A percentile compares a stretch with the other conserved stretches of the same genome.
Evolutionary conservation across 2,113 vertebrate genomes (phyloP).

Genomic region (Gobiocypris rarus): DNA sequence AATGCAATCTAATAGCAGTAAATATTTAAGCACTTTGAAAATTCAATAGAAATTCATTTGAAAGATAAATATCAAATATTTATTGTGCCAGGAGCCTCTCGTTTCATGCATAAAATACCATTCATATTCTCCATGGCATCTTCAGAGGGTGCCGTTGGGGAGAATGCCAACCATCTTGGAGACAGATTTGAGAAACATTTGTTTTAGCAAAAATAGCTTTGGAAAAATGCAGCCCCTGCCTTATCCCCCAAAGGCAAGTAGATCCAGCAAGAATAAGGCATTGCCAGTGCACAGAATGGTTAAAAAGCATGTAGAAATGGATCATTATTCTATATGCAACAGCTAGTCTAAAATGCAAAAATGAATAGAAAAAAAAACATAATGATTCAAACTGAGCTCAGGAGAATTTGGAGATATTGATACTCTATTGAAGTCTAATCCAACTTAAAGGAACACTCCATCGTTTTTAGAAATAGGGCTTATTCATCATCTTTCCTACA

Average conservation of each 20-base stretch:
- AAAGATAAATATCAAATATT: conserved; percentile 79
- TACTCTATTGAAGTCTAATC: background rate
- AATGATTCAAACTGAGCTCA: background rate
- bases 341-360: background rate
- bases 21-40: conserved; percentile 74
- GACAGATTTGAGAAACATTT: conserved; percentile 65
- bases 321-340: conserved; percentile 4
- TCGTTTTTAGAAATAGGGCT: too few species aligned
- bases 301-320: background rate
- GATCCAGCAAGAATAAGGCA: background rate
- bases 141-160: conserved; percentile 11
- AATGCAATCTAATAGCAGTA: conserved; percentile 64
- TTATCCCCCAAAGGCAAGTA: conserved; percentile 33
- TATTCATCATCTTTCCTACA: too few species aligned
- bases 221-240: conserved; percentile 20
- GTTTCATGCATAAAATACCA: conserved; percentile 73
- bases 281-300: conserved; percentile 1
- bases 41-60: conserved; percentile 74
- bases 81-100: conserved; percentile 67
- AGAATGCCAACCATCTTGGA: conserved; percentile 35
- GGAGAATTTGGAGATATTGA: background rate
- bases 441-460: too few species aligned
- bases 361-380: background rate
- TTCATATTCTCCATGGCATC: conserved; percentile 52
- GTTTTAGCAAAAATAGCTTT: conserved; percentile 69